These are phyloP conservation scores for Harpalus rufipes DNA, from an alignment of 2,888 invertebrate species.

Conservation along the genomic window DNA sequence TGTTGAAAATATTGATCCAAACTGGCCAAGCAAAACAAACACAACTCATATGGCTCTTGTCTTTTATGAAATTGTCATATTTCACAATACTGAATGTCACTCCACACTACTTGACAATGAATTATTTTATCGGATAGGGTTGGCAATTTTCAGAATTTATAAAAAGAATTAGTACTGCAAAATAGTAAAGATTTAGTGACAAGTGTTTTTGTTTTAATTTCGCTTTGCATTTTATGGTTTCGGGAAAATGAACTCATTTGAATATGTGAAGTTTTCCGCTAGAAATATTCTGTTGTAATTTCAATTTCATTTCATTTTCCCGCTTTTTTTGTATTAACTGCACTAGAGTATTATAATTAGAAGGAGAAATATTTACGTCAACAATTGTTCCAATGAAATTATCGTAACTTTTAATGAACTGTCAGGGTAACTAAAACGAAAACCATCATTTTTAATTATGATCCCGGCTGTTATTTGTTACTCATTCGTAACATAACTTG, in stretches of 20 bases:
- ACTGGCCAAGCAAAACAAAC: conserved; percentile 58
- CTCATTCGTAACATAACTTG: background rate
- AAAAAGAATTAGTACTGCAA: background rate
- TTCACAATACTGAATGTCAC: conserved; percentile 40
- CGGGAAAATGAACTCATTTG: conserved; percentile 39
- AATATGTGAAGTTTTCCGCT: conserved; percentile 22
- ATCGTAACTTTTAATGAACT: conserved; percentile 1
- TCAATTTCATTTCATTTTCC: conserved; percentile 5
- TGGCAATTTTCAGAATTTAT: conserved; percentile 3
- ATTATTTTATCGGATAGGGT: conserved; percentile 21
- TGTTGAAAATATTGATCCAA: conserved; percentile 50
- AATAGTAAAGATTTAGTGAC: background rate
- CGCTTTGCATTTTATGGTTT: conserved; percentile 11
- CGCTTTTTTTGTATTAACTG: background rate
- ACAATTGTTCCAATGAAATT: background rate
- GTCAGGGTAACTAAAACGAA: background rate
- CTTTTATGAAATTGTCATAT: conserved; percentile 74
- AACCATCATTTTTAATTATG: conserved; percentile 21
- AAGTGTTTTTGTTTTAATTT: conserved; percentile 15
- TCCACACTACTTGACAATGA: conserved; percentile 20
- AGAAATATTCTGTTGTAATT: conserved; percentile 10
- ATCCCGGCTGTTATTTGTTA: conserved; percentile 14
- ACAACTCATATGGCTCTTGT: conserved; percentile 73
- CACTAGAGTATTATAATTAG: background rate
- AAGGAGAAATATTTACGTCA: background rate